Base-by-base conservation (phyloP, 1,140 invertebrate genomes). In the Phenacoccus solenopsis region DNA sequence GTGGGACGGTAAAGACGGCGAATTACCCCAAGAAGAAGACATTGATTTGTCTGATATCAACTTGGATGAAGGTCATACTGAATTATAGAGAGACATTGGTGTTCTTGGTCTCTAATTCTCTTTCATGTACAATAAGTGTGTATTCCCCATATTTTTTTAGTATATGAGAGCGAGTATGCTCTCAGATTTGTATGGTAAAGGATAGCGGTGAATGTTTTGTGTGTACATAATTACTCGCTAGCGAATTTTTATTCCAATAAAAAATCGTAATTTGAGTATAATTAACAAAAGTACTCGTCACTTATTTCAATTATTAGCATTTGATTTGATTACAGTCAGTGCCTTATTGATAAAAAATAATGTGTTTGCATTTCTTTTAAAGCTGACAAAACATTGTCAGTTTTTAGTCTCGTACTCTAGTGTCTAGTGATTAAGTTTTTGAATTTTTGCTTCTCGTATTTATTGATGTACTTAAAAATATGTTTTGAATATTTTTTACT, bases 1-100 rank as follows among this genome's bases (percentile, higher is more conserved):
- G 0, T 99, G 97, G 97, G 96, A 99, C 77, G 97, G 97, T 32
- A 95, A 98, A 80, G 96, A 99, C 79, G 95, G 90, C 12, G 87
- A 92, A 79, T 81, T 93, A 72, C 90, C 92, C 25, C 84, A 84
- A 38, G 93, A 94, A 80, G 94, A 98, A 75, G 94, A 97, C 72
- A 91, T 95, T 73, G 94, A 96, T 82, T 84, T 96, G 35, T 94
- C 90, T 59, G 94, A 97, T 80, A 83, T 96, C 49, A 89, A 91
- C 72, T 79, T 97, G 20, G 92, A 96, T 77, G 88, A 88, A 70
- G 38, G 81, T 38, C 90, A 91, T 79, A 90, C 93, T 74, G 90
- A 93, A 79, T 82, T 93, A 77, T 93, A 87, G 30, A 68, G 67
- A 56, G n/a, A 28, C 16, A 59, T 24, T 69, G 30, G 57, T 69